Conservation (phyloP, 2,797 vertebrate genomes). For the Pangasius sanitwongsei region DNA sequence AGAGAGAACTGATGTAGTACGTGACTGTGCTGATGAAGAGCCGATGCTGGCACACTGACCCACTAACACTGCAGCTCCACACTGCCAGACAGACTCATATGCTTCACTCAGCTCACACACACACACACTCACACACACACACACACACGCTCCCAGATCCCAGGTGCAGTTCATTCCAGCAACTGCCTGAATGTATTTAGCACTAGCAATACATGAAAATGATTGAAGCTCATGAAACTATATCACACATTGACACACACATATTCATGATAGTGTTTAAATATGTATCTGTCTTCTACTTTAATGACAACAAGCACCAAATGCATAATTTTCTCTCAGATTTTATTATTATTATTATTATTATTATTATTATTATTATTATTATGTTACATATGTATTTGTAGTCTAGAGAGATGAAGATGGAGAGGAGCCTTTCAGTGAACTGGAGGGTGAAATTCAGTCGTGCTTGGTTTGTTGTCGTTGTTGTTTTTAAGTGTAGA, state of each 20-base stretch:
- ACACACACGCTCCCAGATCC: constrained; percentile 1
- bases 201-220: not conserved
- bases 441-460: not conserved
- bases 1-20: constrained; percentile 8
- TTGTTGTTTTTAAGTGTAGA: not conserved
- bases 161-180: constrained; percentile 21
- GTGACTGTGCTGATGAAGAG: constrained; percentile 45
- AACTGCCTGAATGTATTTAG: constrained; percentile 6
- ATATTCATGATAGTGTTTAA: not conserved
- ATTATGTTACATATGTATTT: not conserved
- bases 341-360: not conserved
- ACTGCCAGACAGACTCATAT: constrained; percentile 33
- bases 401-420: not conserved
- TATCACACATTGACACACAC: not conserved
- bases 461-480: not conserved
- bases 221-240: not conserved
- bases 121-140: constrained; percentile 10
- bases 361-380: not conserved
- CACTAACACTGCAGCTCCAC: constrained; percentile 68
- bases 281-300: not conserved
- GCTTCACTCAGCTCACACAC: constrained; percentile 3
- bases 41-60: constrained; percentile 79
- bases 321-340: not conserved
- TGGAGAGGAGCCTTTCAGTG: not conserved
- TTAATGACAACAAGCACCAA: not conserved